These are phyloP conservation scores for Napeogenes sylphis DNA, from an alignment of 2,888 invertebrate species.

Conservation along the genomic window DNA sequence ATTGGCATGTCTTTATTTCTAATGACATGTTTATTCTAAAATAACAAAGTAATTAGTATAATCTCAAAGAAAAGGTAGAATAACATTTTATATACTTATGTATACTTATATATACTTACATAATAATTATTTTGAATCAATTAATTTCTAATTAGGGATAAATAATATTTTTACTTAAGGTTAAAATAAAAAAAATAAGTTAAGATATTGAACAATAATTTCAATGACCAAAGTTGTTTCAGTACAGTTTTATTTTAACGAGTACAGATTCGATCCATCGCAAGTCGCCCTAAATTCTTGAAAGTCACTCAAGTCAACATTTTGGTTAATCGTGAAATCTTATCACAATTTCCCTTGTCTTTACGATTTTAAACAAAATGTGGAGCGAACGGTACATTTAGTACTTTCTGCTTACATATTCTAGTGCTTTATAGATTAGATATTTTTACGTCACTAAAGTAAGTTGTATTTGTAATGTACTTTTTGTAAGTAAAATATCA, in stretches of 20 bases:
- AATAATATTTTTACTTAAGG: too few species aligned
- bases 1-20: not conserved
- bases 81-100: too few species aligned
- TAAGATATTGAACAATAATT: not conserved
- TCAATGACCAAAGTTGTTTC: not conserved
- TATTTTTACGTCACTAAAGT: too few species aligned
- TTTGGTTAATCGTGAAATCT: slow-evolving; percentile 18
- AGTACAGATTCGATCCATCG: slow-evolving; percentile 1
- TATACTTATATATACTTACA: too few species aligned
- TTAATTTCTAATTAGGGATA: too few species aligned
- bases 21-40: too few species aligned
- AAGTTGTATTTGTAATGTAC: not conserved
- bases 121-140: too few species aligned
- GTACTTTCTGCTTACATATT: slow-evolving; percentile 18
- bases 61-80: too few species aligned
- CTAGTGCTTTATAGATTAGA: not conserved
- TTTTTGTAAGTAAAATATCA: not conserved
- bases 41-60: too few species aligned
- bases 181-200: too few species aligned
- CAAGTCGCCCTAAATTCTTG: slow-evolving; percentile 1
- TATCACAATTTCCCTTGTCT: slow-evolving; percentile 16
- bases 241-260: not conserved
- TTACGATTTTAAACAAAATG: slow-evolving; percentile 23
- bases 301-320: not conserved
- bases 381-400: slow-evolving; percentile 26